Base-by-base conservation (phyloP, 2,888 invertebrate species). In the Dicyrtoma fusca region DNA sequence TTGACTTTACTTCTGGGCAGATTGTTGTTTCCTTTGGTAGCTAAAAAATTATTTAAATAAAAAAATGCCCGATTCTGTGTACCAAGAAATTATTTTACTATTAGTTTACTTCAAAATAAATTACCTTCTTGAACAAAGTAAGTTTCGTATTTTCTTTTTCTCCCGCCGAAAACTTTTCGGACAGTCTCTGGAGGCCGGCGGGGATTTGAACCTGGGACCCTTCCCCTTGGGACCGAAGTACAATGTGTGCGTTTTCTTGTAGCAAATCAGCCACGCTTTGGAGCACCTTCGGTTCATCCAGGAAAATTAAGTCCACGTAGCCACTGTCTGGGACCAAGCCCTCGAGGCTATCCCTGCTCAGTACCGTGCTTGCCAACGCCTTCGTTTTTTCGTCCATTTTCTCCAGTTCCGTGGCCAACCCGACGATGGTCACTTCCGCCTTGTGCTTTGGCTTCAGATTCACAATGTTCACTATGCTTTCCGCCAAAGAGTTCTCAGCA, bases 71-170 rank as follows among this genome's bases (percentile, higher is more conserved):
- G n/a, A n/a, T n/a, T n/a, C n/a, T n/a, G n/a, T n/a, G n/a, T n/a
- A n/a, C n/a, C n/a, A n/a, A n/a, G n/a, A n/a, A n/a, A n/a, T n/a
- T n/a, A n/a, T n/a, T n/a, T n/a, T n/a, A n/a, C n/a, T n/a, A n/a
- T n/a, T n/a, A n/a, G n/a, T n/a, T n/a, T n/a, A n/a, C n/a, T n/a
- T n/a, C n/a, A n/a, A n/a, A n/a, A n/a, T n/a, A n/a, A n/a, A n/a
- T n/a, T n/a, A n/a, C n/a, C 71, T 71, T 65, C 53, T 51, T 57
- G 13, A 65, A 65, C 10, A 71, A 44, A 23, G 44, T n/a, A 19
- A 65, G 23, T 45, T 11, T 45, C 8, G 19, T 19, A 1, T 25
- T 45, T n/a, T 57, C 47, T n/a, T n/a, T n/a, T n/a, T n/a, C n/a
- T n/a, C n/a, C n/a, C 0, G 59, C 23, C 0, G 14, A n/a, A n/a